Evolutionary conservation across 2,888 invertebrate genomes (phyloP).

Genomic region (Dioctria linearis): DNA sequence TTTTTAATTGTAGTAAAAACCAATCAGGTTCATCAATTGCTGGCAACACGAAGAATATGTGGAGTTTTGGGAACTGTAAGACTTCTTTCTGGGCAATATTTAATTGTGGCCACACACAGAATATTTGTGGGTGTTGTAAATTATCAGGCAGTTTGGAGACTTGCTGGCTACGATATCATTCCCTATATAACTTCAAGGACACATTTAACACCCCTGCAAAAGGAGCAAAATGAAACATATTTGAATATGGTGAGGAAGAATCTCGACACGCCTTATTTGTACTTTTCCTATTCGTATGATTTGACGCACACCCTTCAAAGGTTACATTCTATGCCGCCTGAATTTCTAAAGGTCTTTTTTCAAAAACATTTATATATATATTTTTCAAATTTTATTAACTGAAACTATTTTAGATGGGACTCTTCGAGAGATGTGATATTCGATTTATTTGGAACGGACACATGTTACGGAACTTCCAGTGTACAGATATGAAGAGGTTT

Average conservation of each 20-base stretch:
- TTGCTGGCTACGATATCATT: constrained; percentile 86
- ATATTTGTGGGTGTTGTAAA: constrained; percentile 84
- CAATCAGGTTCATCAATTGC: constrained; percentile 77
- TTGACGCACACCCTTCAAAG: constrained; percentile 93
- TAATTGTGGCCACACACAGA: constrained; percentile 90
- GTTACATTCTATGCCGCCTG: constrained; percentile 85
- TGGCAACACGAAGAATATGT: constrained; percentile 81
- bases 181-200: constrained; percentile 88
- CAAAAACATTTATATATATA: not conserved
- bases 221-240: constrained; percentile 87
- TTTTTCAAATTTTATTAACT: constrained; percentile 59
- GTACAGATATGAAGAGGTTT: constrained; percentile 83
- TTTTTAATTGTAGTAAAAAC: constrained; percentile 70
- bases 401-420: constrained; percentile 74
- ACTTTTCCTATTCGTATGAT: constrained; percentile 96
- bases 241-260: constrained; percentile 87
- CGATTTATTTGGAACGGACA: constrained; percentile 96
- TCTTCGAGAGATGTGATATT: constrained; percentile 85
- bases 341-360: constrained; percentile 79
- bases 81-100: constrained; percentile 87
- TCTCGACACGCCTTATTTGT: constrained; percentile 88
- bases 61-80: constrained; percentile 91
- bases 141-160: constrained; percentile 83
- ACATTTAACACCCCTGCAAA: constrained; percentile 88
- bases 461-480: constrained; percentile 83